A percentile compares a stretch with the other conserved stretches of the same genome.
Conservation (phyloP, 2,888 invertebrate species). For the Apodemia zela region DNA sequence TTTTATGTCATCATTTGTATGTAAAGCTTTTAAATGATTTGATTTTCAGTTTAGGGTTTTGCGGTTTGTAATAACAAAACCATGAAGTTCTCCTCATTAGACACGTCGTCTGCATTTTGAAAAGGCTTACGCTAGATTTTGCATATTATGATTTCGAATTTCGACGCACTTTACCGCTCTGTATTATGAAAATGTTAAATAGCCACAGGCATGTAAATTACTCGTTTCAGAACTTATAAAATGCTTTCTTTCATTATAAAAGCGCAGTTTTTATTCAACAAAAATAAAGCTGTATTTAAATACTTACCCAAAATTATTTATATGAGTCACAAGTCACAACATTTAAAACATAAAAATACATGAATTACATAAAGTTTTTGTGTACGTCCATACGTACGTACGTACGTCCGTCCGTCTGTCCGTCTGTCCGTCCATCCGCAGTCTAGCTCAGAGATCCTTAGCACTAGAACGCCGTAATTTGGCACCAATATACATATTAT, state of each 20-base stretch:
- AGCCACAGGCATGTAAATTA: slow-evolving; percentile 25
- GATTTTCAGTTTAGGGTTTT: not conserved
- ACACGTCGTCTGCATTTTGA: not conserved
- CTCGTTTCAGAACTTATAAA: slow-evolving; percentile 20
- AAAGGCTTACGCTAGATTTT: slow-evolving; percentile 2
- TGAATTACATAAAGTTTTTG: not conserved
- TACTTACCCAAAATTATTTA: not conserved
- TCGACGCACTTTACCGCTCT: slow-evolving; percentile 26
- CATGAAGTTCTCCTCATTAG: not conserved
- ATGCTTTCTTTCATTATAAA: slow-evolving; percentile 20
- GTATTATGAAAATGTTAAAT: slow-evolving; percentile 30
- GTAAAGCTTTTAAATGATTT: not conserved
- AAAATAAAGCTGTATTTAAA: slow-evolving; percentile 12
- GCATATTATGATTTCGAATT: slow-evolving; percentile 25
- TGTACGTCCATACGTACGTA: too few relatives aligned
- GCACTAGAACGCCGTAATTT: too few relatives aligned
- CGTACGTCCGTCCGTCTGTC: too few relatives aligned
- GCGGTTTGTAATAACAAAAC: not conserved
- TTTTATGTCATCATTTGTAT: too few relatives aligned
- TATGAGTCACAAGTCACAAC: not conserved
- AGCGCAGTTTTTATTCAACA: slow-evolving; percentile 17
- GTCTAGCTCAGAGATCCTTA: too few relatives aligned
- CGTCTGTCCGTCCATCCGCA: too few relatives aligned
- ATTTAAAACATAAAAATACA: not conserved
- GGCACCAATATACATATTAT: too few relatives aligned